Evolutionary conservation across 2,113 vertebrate genomes (phyloP), one percentile per base, ranked within the genome.

Genomic region (Ondatra zibethicus): DNA sequence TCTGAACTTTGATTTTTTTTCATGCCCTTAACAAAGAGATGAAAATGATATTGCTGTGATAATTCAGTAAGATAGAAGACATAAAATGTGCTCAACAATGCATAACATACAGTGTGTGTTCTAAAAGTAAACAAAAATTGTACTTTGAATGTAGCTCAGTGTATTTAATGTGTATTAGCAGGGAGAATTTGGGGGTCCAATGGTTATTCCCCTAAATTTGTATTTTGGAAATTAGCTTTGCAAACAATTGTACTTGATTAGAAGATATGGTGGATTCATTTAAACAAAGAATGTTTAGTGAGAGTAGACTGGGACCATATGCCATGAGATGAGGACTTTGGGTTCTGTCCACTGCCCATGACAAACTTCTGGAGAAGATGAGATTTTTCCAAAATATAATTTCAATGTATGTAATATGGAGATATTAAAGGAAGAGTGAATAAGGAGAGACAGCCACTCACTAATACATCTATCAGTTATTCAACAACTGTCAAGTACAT

Each of bases 1-100:
- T 92, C 6, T 92, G 42, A 97, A 80, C 80, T 78, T 93, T 45
- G 36, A 33, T 94, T 88, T 87, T 52, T 96, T 86, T 47, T 66
- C 42, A 45, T 86, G 29, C 2, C 29, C 42, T 89, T 33, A 72
- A 91, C 58, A 73, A 80, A 80, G 36, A 95, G 21, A 86, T 89
- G 27, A 81, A 50, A 47, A 89, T 81, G 45, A 27, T 13, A 7
- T 70, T 87, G 52, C 45, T 93, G 11, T 72, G 58, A 70, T 91
- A 29, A 55, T 61, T 91, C 39, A 52, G 17, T 72, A 91, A 89
- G 39, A 88, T 65, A 73, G 63, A 77, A 33, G n/a, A 33, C 25
- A 58, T 65, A 55, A 85, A 94, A 87, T 36, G 13, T 80, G 55
- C 33, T 31, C 36, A 33, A 58, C 1, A n/a, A n/a, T 88, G n/a